Evolutionary conservation across 1,140 invertebrate genomes (phyloP).

Genomic region (Trichonephila inaurata): DNA sequence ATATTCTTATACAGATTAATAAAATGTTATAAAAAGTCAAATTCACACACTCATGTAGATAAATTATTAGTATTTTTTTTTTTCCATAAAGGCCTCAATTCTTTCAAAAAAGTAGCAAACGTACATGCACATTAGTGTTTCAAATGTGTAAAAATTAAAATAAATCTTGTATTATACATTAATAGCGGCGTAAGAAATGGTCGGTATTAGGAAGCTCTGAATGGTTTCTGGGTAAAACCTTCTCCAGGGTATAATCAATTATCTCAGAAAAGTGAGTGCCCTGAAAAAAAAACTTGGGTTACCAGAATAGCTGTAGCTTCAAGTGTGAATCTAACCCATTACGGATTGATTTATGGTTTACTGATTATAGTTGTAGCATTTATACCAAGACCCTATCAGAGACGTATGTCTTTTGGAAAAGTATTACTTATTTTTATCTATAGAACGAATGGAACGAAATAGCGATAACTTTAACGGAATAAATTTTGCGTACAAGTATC

Average conservation of each 20-base stretch:
- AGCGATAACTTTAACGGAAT: background rate
- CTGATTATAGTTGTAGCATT: conserved; percentile 25
- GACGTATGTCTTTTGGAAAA: background rate
- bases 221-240: background rate
- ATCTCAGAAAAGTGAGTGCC: background rate
- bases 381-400: background rate
- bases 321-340: conserved; percentile 1
- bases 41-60: no score
- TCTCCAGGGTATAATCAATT: conserved; percentile 4
- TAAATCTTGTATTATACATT: background rate
- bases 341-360: conserved; percentile 22
- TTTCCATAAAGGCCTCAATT: no score
- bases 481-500: background rate
- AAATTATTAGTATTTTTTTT: background rate
- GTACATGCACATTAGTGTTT: no score
- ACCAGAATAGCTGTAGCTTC: background rate
- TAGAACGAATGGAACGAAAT: background rate
- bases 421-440: background rate
- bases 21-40: no score
- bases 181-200: background rate
- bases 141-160: background rate
- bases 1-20: no score
- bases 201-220: background rate
- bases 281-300: background rate
- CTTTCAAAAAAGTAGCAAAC: no score